A percentile compares a stretch with the other conserved stretches of the same genome.
phyloP scores from a whole-genome alignment of 2,113 vertebrate genomes.

The Cisticola juncidis region DNA sequence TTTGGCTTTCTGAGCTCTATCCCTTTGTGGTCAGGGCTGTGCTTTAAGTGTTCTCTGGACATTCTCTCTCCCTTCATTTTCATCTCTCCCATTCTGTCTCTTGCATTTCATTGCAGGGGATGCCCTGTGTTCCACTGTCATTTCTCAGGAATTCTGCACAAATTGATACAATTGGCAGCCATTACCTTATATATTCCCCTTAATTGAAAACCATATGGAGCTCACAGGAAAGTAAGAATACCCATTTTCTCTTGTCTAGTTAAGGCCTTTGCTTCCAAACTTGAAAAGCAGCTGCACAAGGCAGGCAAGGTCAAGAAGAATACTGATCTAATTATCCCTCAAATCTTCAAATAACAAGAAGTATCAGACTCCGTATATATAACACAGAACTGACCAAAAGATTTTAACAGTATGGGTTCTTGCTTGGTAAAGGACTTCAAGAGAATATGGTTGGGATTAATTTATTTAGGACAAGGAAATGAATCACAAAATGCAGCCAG shows the following conservation, averaged over 20 bases:
- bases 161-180: constrained; percentile 42
- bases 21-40: neutral
- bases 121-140: constrained; percentile 1
- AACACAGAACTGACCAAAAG: neutral
- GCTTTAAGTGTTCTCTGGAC: neutral
- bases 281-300: constrained; percentile 37
- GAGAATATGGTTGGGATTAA: neutral
- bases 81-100: neutral
- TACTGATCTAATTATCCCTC: constrained; percentile 37
- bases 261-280: constrained; percentile 34
- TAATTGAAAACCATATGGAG: constrained; percentile 43
- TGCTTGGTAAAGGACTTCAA: neutral
- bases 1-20: neutral
- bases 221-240: constrained; percentile 27
- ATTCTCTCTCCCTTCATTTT: constrained; percentile 20
- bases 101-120: constrained; percentile 13
- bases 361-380: neutral
- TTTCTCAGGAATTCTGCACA: constrained; percentile 27
- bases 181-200: neutral
- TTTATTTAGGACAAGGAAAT: constrained; percentile 20
- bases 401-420: neutral
- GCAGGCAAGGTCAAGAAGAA: constrained; percentile 48
- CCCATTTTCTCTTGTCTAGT: neutral
- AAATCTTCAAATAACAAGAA: constrained; percentile 36
- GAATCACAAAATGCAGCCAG: neutral